A percentile compares a stretch with the other conserved stretches of the same genome.
phyloP scores from a whole-genome alignment of 2,113 vertebrate genomes.

The rat (Rattus norvegicus) region DNA sequence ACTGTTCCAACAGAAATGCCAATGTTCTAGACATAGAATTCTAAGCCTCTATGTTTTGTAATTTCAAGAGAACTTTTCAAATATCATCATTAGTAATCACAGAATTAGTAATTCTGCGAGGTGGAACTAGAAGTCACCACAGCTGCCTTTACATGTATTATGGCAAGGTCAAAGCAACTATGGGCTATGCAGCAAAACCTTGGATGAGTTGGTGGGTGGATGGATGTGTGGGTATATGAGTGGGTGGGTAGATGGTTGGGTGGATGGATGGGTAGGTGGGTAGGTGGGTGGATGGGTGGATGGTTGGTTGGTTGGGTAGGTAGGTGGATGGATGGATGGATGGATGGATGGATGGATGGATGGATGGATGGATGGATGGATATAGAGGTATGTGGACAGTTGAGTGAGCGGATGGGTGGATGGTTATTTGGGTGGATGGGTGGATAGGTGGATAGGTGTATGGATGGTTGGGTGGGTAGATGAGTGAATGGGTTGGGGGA shows the following conservation, averaged over 20 bases:
- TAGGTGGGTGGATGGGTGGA: fast-evolving
- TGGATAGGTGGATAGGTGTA: no score
- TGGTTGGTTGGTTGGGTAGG: fast-evolving
- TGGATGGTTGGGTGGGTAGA: fast-evolving
- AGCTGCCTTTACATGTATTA: neutral
- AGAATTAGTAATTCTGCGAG: neutral
- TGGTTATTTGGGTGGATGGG: neutral
- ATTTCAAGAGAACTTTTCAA: constrained; percentile 36
- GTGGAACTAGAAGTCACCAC: neutral
- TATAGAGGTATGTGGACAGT: fast-evolving
- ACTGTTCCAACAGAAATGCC: neutral
- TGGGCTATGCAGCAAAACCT: neutral
- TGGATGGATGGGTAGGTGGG: fast-evolving
- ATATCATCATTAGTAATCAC: neutral
- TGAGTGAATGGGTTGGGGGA: fast-evolving
- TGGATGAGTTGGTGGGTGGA: neutral
- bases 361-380: neutral
- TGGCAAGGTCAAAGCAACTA: neutral
- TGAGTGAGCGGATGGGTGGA: no score
- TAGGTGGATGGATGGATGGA: neutral
- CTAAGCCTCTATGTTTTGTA: neutral
- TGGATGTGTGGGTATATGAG: fast-evolving
- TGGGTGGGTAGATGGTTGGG: fast-evolving
- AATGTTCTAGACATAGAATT: neutral
- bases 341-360: fast-evolving